Evolutionary conservation across 2,888 invertebrate genomes (phyloP).

Genomic region (Torymus tubicola): DNA sequence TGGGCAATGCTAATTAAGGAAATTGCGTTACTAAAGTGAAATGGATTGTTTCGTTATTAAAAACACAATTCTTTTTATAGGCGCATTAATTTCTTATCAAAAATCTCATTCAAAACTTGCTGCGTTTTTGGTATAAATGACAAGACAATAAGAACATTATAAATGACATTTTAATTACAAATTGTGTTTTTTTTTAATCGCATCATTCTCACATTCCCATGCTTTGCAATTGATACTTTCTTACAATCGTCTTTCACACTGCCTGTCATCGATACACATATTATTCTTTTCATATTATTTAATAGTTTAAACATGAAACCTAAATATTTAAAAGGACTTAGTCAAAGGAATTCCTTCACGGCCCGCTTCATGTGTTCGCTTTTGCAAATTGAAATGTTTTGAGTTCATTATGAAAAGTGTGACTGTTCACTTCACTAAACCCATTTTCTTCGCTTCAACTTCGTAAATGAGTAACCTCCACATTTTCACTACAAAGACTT

Average conservation of each 20-base stretch:
- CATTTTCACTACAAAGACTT: slow-evolving; percentile 99
- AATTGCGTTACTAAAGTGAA: slow-evolving; percentile 39
- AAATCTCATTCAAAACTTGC: slow-evolving; percentile 25
- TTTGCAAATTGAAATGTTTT: slow-evolving; percentile 43
- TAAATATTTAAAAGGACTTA: slow-evolving; percentile 50
- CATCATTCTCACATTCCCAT: slow-evolving; percentile 54
- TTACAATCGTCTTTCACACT: slow-evolving; percentile 53
- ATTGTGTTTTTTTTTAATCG: slow-evolving; percentile 43
- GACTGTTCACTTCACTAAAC: slow-evolving; percentile 84
- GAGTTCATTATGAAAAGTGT: slow-evolving; percentile 45
- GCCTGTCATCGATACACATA: slow-evolving; percentile 48
- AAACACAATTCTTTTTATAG: slow-evolving; percentile 25
- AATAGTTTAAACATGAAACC: slow-evolving; percentile 53
- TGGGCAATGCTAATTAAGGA: slow-evolving; percentile 27
- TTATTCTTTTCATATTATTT: slow-evolving; percentile 46
- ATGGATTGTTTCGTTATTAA: slow-evolving; percentile 23
- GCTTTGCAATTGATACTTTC: slow-evolving; percentile 48
- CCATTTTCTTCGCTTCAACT: slow-evolving; percentile 98
- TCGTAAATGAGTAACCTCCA: slow-evolving; percentile 99
- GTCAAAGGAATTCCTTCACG: slow-evolving; percentile 41
- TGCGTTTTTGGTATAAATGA: slow-evolving; percentile 54
- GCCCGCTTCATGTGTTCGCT: slow-evolving; percentile 32
- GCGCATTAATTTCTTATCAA: slow-evolving; percentile 19
- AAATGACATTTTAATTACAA: slow-evolving; percentile 57
- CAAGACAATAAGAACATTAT: slow-evolving; percentile 54